Evolutionary conservation across 2,888 invertebrate genomes (phyloP).

Genomic region (Microplitis deprimator): DNA sequence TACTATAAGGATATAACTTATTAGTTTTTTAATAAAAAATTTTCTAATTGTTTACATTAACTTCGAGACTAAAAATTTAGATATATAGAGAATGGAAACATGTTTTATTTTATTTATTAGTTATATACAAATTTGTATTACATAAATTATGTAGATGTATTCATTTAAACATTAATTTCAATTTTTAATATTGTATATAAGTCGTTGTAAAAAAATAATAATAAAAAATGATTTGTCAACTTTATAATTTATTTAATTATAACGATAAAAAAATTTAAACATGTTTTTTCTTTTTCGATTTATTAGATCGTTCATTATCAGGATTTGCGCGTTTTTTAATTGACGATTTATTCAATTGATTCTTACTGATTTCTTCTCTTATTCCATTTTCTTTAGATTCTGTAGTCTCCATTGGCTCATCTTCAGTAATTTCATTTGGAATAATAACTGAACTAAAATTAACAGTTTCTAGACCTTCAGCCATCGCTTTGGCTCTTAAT

Average conservation of each 20-base stretch:
- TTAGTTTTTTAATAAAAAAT: not conserved
- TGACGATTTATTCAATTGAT: constrained; percentile 22
- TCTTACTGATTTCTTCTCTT: constrained; percentile 35
- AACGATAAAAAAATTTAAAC: constrained; percentile 34
- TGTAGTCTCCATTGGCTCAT: constrained; percentile 21
- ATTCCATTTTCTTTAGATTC: constrained; percentile 50
- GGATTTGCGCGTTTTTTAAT: constrained; percentile 48
- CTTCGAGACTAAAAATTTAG: not conserved
- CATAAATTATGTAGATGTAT: constrained; percentile 1
- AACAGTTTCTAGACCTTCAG: constrained; percentile 69
- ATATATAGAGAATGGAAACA: not conserved
- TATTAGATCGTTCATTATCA: constrained; percentile 47
- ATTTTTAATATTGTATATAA: constrained; percentile 13
- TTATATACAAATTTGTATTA: not conserved
- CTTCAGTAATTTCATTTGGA: constrained; percentile 44
- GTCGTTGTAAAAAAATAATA: constrained; percentile 30
- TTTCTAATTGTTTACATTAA: not conserved
- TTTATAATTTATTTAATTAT: not conserved
- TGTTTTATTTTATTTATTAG: not conserved
- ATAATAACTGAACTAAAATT: constrained; percentile 62
- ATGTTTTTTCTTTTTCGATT: constrained; percentile 55
- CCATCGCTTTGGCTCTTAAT: constrained; percentile 70
- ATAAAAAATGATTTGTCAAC: constrained; percentile 27
- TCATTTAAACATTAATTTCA: not conserved
- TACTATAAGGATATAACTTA: not conserved